Conservation (phyloP, 2,888 invertebrate genomes). For the Zhengitettix transpicula region DNA sequence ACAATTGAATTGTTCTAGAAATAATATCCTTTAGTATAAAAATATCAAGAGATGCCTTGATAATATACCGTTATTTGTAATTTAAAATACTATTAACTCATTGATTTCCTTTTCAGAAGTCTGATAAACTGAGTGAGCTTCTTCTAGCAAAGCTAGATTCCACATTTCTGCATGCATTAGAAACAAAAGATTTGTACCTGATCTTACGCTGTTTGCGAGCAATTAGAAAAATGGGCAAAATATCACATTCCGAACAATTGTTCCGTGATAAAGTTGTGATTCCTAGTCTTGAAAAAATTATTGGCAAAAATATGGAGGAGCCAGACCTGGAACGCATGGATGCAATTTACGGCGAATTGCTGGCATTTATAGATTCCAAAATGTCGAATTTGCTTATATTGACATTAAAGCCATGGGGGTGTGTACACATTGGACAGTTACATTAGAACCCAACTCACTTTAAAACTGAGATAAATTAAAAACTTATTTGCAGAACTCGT, state of each 20-base stretch:
- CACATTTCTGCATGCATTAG: conserved; percentile 23
- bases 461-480: no score
- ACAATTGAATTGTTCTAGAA: no score
- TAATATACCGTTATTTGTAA: no score
- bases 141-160: conserved; percentile 20
- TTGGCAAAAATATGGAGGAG: conserved; percentile 47
- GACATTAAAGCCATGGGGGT: no score
- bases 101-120: conserved; percentile 2
- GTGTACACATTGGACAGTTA: no score
- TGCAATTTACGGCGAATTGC: conserved; percentile 52
- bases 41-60: no score
- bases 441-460: no score
- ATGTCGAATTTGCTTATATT: conserved; percentile 29
- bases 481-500: not conserved
- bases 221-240: conserved; percentile 48
- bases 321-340: conserved; percentile 44
- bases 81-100: no score
- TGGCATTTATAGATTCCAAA: conserved; percentile 53
- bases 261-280: conserved; percentile 50
- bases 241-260: conserved; percentile 50
- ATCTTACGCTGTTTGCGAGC: conserved; percentile 36
- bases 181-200: conserved; percentile 31
- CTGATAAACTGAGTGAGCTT: conserved; percentile 6
- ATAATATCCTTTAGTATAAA: no score
- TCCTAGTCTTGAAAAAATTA: conserved; percentile 49